These are phyloP conservation scores for Syrrhaptes paradoxus DNA, from an alignment of 2,113 vertebrate genomes.

Conservation along the genomic window DNA sequence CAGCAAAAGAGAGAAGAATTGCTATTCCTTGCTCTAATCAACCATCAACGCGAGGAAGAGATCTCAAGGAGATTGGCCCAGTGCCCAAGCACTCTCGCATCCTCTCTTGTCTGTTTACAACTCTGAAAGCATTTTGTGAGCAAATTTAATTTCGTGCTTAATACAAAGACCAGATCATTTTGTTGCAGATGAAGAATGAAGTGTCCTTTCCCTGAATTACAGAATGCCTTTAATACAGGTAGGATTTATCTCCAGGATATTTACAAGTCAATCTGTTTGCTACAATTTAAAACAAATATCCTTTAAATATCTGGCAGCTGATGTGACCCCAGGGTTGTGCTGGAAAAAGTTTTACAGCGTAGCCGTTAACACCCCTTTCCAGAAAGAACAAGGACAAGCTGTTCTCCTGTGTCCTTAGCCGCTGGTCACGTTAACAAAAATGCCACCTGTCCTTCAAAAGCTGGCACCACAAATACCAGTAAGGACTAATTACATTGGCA, in stretches of 20 bases:
- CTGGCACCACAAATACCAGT: neutral
- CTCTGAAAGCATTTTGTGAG: neutral
- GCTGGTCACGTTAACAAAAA: slow-evolving; percentile 3
- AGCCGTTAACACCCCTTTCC: neutral
- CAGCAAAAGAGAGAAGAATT: neutral
- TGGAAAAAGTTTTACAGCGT: neutral
- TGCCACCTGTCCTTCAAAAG: neutral
- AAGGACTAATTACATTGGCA: neutral
- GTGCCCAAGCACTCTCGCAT: neutral
- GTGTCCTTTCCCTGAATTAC: neutral
- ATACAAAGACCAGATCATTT: neutral
- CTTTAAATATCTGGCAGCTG: neutral
- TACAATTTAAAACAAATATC: neutral
- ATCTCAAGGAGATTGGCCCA: neutral
- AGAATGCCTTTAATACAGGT: neutral
- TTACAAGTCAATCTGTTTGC: neutral
- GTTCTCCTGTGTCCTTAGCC: neutral
- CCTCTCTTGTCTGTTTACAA: neutral
- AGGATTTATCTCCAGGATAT: neutral
- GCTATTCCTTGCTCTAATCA: neutral
- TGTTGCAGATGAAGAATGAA: neutral
- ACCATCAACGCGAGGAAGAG: neutral
- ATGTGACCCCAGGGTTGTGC: neutral
- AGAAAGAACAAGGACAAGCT: slow-evolving; percentile 10
- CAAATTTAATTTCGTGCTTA: neutral